Base-by-base conservation (phyloP, 2,113 vertebrate genomes). In the Ursus arctos region DNA sequence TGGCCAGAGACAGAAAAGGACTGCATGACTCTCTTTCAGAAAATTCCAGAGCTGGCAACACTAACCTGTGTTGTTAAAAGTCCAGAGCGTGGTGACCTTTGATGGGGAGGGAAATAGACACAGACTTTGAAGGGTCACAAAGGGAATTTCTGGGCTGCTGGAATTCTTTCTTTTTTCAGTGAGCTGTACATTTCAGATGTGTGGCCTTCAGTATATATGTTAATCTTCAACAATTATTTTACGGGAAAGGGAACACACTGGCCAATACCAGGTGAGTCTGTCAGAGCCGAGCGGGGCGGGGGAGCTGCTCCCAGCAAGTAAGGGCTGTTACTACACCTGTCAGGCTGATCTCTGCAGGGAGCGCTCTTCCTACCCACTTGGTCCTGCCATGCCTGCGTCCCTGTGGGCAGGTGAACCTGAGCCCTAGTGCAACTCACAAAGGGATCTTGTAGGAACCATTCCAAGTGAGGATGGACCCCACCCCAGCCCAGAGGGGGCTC, bases 1-100 rank as follows among this genome's bases (percentile, higher is more conserved):
- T n/a, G 9, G 11, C 16, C 10, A 1, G 71, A 18, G 12, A 71
- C 7, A 21, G 26, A 36, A 22, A 11, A 1, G 0, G 2, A 10
- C 36, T 16, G 15, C 40, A 28, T 36, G 79, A 24, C 10, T 24
- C 31, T 76, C 31, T 81, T 16, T 47, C 7, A 55, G 6, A 47
- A 79, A 74, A 43, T 6, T 7, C 16, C 36, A 22, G n/a, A 18
- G 61, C 5, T 40, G 22, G 47, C n/a, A 12, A 36, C 43, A 43
- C 11, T 24, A 53, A 57, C 63, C 51, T 10, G 22, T 47, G 59
- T 4, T 9, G 0, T 59, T 10, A 33, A 76, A 65, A 2, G 28
- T 15, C 63, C 77, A 1, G 43, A 77, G 1, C 24, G 18, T n/a
- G 36, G 36, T 40, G 21, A 69, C 59, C 69, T 74, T 69, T 26